These are phyloP conservation scores for Oscheius onirici DNA, from an alignment of 2,888 invertebrate species.

Conservation along the genomic window DNA sequence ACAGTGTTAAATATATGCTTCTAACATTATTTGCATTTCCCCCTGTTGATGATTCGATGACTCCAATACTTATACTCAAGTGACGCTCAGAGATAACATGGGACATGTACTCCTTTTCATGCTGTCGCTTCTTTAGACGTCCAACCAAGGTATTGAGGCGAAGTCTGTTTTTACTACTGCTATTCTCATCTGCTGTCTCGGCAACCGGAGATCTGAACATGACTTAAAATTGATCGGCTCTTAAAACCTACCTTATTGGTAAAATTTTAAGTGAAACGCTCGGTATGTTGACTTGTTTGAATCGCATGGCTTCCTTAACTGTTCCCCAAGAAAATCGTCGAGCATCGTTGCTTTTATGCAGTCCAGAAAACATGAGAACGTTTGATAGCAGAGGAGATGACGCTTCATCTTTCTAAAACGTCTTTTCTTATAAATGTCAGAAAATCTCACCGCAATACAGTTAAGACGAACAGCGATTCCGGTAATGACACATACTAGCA, in stretches of 20 bases:
- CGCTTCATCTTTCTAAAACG: constrained; percentile 46
- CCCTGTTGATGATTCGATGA: constrained; percentile 42
- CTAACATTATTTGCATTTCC: constrained; percentile 41
- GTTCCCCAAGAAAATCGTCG: constrained; percentile 56
- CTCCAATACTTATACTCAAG: constrained; percentile 46
- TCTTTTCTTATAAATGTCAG: not conserved
- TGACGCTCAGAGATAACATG: constrained; percentile 49
- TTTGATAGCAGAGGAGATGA: constrained; percentile 46
- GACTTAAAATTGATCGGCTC: not conserved
- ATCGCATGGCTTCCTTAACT: constrained; percentile 52
- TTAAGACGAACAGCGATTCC: constrained; percentile 46
- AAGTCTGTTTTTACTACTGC: not conserved
- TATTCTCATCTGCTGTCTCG: constrained; percentile 1
- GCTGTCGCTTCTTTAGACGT: constrained; percentile 34
- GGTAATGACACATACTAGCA: constrained; percentile 44
- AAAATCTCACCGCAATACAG: constrained; percentile 38
- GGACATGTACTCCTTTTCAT: constrained; percentile 47
- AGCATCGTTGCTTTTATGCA: constrained; percentile 48
- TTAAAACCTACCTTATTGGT: constrained; percentile 39
- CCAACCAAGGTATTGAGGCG: constrained; percentile 10
- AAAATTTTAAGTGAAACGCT: constrained; percentile 42
- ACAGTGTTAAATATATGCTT: not conserved
- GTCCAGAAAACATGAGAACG: constrained; percentile 43
- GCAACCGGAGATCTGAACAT: constrained; percentile 5
- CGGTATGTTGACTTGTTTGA: constrained; percentile 41